These are phyloP conservation scores for Drosophila mulleri DNA, from an alignment of 2,888 invertebrate genomes.

Conservation along the genomic window DNA sequence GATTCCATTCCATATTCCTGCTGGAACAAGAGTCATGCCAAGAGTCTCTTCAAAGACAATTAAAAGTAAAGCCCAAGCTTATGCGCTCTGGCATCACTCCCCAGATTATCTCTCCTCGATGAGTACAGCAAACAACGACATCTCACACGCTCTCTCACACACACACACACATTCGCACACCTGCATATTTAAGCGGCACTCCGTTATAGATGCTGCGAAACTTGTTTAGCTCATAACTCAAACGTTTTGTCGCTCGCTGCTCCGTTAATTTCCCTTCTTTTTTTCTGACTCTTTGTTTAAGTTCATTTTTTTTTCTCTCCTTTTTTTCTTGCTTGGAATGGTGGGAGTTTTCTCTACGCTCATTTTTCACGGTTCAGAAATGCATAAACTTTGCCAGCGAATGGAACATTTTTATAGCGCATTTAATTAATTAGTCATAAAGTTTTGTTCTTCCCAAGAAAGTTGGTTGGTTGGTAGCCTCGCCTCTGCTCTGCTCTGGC, in stretches of 20 bases:
- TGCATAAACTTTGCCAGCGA: constrained; percentile 59
- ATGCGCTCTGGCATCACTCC: neutral
- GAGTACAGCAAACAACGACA: constrained; percentile 14
- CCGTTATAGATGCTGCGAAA: constrained; percentile 45
- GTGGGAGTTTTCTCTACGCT: constrained; percentile 22
- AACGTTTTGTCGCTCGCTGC: constrained; percentile 44
- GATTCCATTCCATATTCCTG: neutral
- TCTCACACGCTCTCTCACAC: constrained; percentile 32
- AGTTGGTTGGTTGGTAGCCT: constrained; percentile 49
- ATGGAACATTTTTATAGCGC: constrained; percentile 73
- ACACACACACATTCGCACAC: constrained; percentile 32
- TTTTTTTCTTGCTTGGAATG: constrained; percentile 17
- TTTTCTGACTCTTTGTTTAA: constrained; percentile 43
- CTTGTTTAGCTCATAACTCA: constrained; percentile 57
- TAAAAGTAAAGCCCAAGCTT: neutral
- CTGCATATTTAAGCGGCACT: constrained; percentile 58
- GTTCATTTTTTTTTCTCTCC: constrained; percentile 48
- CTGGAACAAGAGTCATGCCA: neutral
- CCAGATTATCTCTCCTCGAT: neutral
- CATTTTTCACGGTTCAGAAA: constrained; percentile 60
- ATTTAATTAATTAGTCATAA: constrained; percentile 81
- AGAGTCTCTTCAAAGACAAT: neutral
- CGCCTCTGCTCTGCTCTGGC: constrained; percentile 18
- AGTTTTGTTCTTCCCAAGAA: constrained; percentile 65
- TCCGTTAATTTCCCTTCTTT: constrained; percentile 32